Base-by-base conservation (phyloP, 2,113 vertebrate species). In the Actenoides lindsayi region DNA sequence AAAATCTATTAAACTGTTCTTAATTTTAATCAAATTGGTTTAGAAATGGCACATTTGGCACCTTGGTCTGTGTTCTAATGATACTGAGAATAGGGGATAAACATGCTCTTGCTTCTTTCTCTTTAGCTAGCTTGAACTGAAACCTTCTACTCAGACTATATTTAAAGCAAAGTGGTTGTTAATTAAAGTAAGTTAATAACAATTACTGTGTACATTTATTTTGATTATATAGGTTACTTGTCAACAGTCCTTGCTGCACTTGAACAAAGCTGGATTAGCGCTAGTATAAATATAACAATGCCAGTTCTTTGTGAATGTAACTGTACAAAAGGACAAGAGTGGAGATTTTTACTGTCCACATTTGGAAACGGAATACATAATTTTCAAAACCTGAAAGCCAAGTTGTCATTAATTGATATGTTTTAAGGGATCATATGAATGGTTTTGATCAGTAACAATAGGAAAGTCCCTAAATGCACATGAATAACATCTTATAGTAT, bases 151-250 rank as follows among this genome's bases (percentile, higher is more conserved):
- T 78, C 48, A 25, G 56, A 15, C 46, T 78, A 16, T 68, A 75
- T 60, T 92, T 92, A 67, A 96, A 85, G 28, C 46, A 44, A 93
- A 87, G 70, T 80, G 77, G 11, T 27, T 76, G 63, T 73, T 92
- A 75, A 88, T 91, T 95, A 76, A 71, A 82, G 54, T 70, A 46
- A 56, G 35, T 57, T 93, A 39, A 33, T 74, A 83, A 73, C 67
- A 89, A 80, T 65, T 80, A 27, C 56, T 62, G 6, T 62, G 62
- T 20, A 57, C 85, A 83, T 90, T 94, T 90, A 51, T 73, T 94
- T 90, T 90, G 86, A 93, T 94, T 92, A 75, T 63, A 77, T 42
- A 89, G 51, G 59, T 83, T 74, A 37, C 63, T 87, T 65, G 14
- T 89, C 44, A 68, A 39, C 30, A 71, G 35, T 37, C 76, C 13